Conservation (phyloP, 1,140 invertebrate genomes). For the Calephelis nemesis region DNA sequence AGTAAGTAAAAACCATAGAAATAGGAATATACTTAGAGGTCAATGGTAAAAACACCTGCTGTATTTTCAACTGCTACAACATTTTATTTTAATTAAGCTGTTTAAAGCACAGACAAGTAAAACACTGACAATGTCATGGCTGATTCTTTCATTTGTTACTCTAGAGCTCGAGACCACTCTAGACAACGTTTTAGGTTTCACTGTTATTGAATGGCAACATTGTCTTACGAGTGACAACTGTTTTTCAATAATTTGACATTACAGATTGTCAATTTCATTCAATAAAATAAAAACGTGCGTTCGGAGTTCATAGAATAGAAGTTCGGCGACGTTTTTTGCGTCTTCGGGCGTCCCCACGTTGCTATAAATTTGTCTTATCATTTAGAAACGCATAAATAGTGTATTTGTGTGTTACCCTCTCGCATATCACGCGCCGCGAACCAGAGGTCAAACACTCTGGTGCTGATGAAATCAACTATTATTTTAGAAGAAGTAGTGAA, state of each 20-base stretch:
- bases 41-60: too few species aligned
- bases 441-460: constrained; percentile 48
- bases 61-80: too few species aligned
- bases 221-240: too few species aligned
- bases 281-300: constrained; percentile 64
- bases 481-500: constrained; percentile 69
- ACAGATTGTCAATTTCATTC: constrained; percentile 49
- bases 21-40: too few species aligned
- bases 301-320: constrained; percentile 40
- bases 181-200: too few species aligned
- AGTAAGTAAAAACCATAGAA: too few species aligned
- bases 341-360: constrained; percentile 61
- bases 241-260: neutral
- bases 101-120: too few species aligned
- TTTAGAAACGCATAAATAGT: constrained; percentile 57
- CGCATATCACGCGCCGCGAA: constrained; percentile 46
- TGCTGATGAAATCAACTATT: constrained; percentile 74
- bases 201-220: too few species aligned
- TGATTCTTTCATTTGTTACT: too few species aligned
- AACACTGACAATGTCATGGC: too few species aligned
- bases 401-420: constrained; percentile 46
- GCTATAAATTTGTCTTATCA: constrained; percentile 55
- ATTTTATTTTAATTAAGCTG: too few species aligned
- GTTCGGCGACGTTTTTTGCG: constrained; percentile 51
- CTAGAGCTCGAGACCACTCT: too few species aligned